phyloP scores from a whole-genome alignment of 2,797 vertebrate genomes.

The Limnodromus scolopaceus region DNA sequence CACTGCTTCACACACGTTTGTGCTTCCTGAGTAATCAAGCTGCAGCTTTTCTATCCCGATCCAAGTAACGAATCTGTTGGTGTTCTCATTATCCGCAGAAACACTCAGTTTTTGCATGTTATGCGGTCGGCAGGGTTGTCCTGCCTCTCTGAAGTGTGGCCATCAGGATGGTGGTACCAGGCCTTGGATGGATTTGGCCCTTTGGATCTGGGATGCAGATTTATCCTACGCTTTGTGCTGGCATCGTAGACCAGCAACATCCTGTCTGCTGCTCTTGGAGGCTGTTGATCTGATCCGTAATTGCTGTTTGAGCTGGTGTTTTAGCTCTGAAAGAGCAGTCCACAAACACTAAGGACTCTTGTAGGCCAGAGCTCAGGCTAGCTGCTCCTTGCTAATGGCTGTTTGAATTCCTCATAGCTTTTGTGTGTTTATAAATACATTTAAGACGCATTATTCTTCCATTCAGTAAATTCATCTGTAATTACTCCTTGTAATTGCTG shows the following conservation, averaged over 20 bases:
- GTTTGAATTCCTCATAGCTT: constrained; percentile 9
- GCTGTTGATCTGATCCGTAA: background rate
- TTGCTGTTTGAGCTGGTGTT: constrained; percentile 15
- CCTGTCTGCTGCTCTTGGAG: background rate
- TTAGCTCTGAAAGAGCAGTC: constrained; percentile 2
- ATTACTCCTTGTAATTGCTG: constrained; percentile 59
- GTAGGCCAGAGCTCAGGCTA: constrained; percentile 27
- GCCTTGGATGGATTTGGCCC: background rate
- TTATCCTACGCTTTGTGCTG: background rate
- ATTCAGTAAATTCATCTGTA: constrained; percentile 44
- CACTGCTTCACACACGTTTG: background rate
- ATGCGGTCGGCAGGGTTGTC: background rate
- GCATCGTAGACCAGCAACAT: background rate
- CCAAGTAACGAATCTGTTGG: fast-evolving
- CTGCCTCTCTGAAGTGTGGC: background rate
- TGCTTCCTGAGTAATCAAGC: background rate
- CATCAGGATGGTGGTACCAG: background rate
- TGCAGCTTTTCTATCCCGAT: background rate
- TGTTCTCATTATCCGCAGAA: background rate
- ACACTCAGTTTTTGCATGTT: background rate
- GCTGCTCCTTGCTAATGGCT: constrained; percentile 21
- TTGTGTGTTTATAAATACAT: constrained; percentile 53
- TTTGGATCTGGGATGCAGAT: background rate
- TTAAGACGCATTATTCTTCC: constrained; percentile 37
- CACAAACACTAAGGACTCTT: constrained; percentile 21